Evolutionary conservation across 2,888 invertebrate genomes (phyloP).

Genomic region (Crematogaster levior): DNA sequence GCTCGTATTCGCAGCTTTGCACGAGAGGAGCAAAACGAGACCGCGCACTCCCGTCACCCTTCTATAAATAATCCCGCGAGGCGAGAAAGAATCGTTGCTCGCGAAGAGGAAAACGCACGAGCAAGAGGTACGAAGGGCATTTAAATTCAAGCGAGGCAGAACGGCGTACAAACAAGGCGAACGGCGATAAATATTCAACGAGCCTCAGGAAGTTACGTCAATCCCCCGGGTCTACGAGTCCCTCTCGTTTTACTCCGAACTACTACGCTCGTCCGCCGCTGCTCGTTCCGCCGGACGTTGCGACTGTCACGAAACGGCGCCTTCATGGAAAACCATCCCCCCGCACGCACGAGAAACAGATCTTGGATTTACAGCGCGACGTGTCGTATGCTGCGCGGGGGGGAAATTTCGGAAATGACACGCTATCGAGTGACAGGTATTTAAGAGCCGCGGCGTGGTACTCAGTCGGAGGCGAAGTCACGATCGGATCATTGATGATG

Average conservation of each 20-base stretch:
- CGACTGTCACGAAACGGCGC: constrained; percentile 26
- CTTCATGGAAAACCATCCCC: background rate
- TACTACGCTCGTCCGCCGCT: constrained; percentile 22
- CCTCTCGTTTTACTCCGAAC: constrained; percentile 54
- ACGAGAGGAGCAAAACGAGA: constrained; percentile 24
- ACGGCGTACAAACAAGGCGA: constrained; percentile 73
- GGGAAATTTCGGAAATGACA: constrained; percentile 15
- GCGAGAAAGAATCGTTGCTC: constrained; percentile 48
- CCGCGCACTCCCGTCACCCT: constrained; percentile 16
- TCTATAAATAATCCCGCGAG: constrained; percentile 69
- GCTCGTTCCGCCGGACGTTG: constrained; percentile 33
- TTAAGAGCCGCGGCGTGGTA: background rate
- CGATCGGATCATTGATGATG: constrained; percentile 58
- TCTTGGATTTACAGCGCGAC: background rate
- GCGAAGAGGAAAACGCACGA: constrained; percentile 55
- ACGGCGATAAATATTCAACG: constrained; percentile 75
- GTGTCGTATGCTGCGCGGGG: background rate
- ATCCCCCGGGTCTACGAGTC: constrained; percentile 53
- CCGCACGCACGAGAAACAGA: background rate
- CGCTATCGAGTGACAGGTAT: constrained; percentile 21
- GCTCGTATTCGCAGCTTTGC: constrained; percentile 55
- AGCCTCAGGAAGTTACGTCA: constrained; percentile 64
- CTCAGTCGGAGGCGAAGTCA: constrained; percentile 51
- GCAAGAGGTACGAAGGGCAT: constrained; percentile 63
- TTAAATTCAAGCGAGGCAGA: constrained; percentile 72